Base-by-base conservation (phyloP, 2,888 invertebrate species). In the Sarcophaga subvicina region DNA sequence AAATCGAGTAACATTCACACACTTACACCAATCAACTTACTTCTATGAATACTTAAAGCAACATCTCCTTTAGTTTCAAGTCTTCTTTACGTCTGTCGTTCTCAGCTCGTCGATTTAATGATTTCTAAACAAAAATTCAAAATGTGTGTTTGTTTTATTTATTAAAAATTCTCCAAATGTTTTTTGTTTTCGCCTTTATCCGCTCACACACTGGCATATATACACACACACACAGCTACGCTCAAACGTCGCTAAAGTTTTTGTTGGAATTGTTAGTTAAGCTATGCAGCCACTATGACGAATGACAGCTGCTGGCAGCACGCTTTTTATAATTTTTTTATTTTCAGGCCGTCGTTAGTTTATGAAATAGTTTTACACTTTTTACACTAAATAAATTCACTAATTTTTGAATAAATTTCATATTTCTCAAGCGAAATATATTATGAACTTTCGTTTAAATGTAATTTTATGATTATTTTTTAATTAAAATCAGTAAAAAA, bases 241-340 rank as follows among this genome's bases (percentile, higher is more conserved):
- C 62, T 47, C 3, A 45, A 67, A 66, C 37, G 20, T 37, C 12
- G 27, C 37, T 37, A 54, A 75, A 12, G 22, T 75, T 37, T 73
- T 54, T 67, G 45, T 6, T 75, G 63, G 75, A 84, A 80, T 27
- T 79, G 8, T 37, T 37, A 83, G 27, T 45, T 80, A 67, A 77
- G 62, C 54, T 86, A 80, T 78, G 86, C 77, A 83, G 73, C 54
- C 83, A 79, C 83, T 79, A 83, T 76, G 78, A 86, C 86, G 77
- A 84, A 71, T 84, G 84, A 80, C 86, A 87, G 87, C 87, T 82
- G 87, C 86, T 60, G 17, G 82, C 80, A 80, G 86, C 87, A 87
- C 84, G 84, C 87, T 82, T 84, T 83, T 73, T 80, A 59, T 20
- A 27, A 75, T n/a, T 66, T 6, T 80, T 37, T 37, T 27, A 25